phyloP scores from a whole-genome alignment of 2,113 vertebrate species.

The Mugil cephalus region DNA sequence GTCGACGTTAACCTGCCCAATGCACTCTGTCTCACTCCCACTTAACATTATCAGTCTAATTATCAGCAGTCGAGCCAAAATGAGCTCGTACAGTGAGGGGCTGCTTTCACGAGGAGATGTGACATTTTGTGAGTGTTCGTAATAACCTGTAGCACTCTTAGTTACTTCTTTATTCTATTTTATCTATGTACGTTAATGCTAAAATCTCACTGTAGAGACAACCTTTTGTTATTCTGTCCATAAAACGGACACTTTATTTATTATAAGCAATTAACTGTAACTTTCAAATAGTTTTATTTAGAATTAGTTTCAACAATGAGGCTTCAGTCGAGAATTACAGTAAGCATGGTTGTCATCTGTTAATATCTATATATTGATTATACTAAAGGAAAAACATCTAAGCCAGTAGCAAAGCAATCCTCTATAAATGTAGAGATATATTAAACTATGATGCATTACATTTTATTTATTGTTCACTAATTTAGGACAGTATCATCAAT shows the following conservation, averaged over 20 bases:
- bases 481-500: too few species aligned
- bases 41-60: constrained; percentile 75
- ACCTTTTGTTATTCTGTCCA: neutral
- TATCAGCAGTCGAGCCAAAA: constrained; percentile 52
- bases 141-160: constrained; percentile 25
- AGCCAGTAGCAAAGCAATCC: too few species aligned
- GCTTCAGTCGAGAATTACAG: neutral
- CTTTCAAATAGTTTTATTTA: neutral
- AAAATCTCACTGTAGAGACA: neutral
- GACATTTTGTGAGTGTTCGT: constrained; percentile 68
- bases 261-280: neutral
- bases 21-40: constrained; percentile 36
- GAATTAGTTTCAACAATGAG: neutral
- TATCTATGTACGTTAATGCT: neutral
- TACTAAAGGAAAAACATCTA: too few species aligned
- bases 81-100: constrained; percentile 8
- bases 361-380: too few species aligned
- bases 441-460: too few species aligned
- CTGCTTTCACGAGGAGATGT: constrained; percentile 67
- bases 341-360: too few species aligned
- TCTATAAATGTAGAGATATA: too few species aligned
- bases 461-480: too few species aligned
- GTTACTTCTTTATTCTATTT: constrained; percentile 29
- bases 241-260: too few species aligned
- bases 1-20: neutral